phyloP scores from a whole-genome alignment of 1,140 invertebrate genomes.

The Caenorhabditis latens region DNA sequence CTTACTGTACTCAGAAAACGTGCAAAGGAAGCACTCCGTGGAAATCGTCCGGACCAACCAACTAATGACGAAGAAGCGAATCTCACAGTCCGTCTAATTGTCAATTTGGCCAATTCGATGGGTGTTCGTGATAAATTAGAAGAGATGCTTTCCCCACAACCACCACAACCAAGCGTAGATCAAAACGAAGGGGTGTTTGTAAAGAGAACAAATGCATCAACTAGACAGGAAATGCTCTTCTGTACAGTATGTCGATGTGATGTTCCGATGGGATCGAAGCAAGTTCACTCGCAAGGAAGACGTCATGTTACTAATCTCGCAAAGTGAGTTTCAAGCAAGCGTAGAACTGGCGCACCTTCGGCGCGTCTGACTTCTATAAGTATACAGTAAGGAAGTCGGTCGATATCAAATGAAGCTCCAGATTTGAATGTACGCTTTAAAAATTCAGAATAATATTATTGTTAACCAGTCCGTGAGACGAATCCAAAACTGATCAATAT shows the following conservation, averaged over 20 bases:
- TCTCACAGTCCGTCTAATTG: slow-evolving; percentile 16
- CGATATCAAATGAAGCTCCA: too few species aligned
- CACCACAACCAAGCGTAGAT: background rate
- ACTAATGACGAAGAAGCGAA: slow-evolving; percentile 8
- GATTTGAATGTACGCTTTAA: too few species aligned
- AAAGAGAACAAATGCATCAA: background rate
- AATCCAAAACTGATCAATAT: too few species aligned
- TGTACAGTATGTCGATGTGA: slow-evolving; percentile 32
- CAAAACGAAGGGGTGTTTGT: slow-evolving; percentile 20
- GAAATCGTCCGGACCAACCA: background rate
- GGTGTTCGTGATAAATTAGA: slow-evolving; percentile 17
- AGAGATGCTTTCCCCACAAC: background rate
- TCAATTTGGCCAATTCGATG: slow-evolving; percentile 25
- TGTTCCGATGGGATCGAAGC: slow-evolving; percentile 27
- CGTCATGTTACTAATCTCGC: background rate
- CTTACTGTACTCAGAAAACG: slow-evolving; percentile 4
- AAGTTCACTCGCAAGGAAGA: slow-evolving; percentile 23
- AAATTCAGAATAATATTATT: too few species aligned
- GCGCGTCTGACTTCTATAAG: too few species aligned
- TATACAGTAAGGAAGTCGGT: too few species aligned
- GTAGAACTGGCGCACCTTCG: too few species aligned
- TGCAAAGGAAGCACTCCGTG: slow-evolving; percentile 13
- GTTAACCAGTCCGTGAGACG: too few species aligned
- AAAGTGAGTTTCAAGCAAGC: background rate
- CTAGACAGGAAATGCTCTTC: slow-evolving; percentile 19